Evolutionary conservation across 1,140 invertebrate species (phyloP).

Genomic region (Popillia japonica): DNA sequence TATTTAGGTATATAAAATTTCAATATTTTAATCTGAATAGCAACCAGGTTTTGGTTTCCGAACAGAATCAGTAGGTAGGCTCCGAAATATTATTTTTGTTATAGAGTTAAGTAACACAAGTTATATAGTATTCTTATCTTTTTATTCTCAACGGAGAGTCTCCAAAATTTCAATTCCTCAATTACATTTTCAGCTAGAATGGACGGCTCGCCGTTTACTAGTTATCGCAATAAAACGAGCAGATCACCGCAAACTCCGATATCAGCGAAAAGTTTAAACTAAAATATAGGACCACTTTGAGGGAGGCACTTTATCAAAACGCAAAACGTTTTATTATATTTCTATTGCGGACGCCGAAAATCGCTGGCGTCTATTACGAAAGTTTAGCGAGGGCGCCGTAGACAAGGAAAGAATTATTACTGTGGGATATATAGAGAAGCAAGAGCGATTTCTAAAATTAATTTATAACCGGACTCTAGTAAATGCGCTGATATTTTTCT

Average conservation of each 20-base stretch:
- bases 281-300: constrained; percentile 11
- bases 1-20: too few relatives aligned
- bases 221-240: not conserved
- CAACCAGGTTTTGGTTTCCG: too few relatives aligned
- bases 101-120: not conserved
- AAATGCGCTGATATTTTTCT: not conserved
- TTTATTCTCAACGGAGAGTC: not conserved
- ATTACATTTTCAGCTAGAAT: constrained; percentile 1
- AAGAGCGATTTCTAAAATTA: constrained; percentile 5
- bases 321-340: constrained; percentile 28
- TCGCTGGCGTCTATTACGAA: constrained; percentile 4
- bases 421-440: not conserved
- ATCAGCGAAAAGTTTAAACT: constrained; percentile 25
- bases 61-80: too few relatives aligned
- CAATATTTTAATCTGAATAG: too few relatives aligned
- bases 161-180: not conserved
- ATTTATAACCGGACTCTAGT: not conserved
- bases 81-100: too few relatives aligned
- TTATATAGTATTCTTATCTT: not conserved
- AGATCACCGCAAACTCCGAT: constrained; percentile 7
- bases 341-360: constrained; percentile 21
- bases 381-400: not conserved
- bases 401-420: not conserved
- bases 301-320: constrained; percentile 21
- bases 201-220: not conserved